Conservation (phyloP, 1,140 invertebrate genomes). For the Atta cephalotes region DNA sequence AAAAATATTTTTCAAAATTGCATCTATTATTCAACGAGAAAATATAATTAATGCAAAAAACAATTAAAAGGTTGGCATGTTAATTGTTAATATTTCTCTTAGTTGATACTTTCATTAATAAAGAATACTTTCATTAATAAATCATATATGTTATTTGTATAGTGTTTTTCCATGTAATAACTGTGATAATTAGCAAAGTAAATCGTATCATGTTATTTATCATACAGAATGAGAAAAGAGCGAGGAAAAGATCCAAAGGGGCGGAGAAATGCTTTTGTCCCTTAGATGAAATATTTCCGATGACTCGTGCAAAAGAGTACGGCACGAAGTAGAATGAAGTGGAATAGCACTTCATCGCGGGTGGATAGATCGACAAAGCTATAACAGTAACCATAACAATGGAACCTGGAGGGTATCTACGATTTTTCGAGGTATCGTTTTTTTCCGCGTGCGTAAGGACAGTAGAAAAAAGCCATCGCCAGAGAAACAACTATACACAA, state of each 20-base stretch:
- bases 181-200: conserved; percentile 17
- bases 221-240: conserved; percentile 20
- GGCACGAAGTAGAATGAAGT: conserved; percentile 61
- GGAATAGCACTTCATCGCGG: conserved; percentile 70
- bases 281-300: conserved; percentile 74
- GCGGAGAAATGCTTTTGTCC: conserved; percentile 46
- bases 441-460: conserved; percentile 47
- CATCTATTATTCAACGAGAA: too few species aligned
- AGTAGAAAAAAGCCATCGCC: conserved; percentile 21
- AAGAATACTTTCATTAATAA: too few species aligned
- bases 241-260: background rate
- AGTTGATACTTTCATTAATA: too few species aligned
- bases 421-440: conserved; percentile 72
- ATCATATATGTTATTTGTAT: too few species aligned
- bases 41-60: too few species aligned
- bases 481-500: conserved; percentile 13
- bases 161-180: background rate
- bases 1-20: too few species aligned
- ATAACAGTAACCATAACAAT: conserved; percentile 74
- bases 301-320: conserved; percentile 70
- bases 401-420: conserved; percentile 53
- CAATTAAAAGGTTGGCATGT: too few species aligned
- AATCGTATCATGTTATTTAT: conserved; percentile 43
- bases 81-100: too few species aligned
- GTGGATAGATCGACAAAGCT: conserved; percentile 69